Evolutionary conservation across 2,113 vertebrate species (phyloP), one percentile per base, ranked within the genome.

Genomic region (Uria aalge): DNA sequence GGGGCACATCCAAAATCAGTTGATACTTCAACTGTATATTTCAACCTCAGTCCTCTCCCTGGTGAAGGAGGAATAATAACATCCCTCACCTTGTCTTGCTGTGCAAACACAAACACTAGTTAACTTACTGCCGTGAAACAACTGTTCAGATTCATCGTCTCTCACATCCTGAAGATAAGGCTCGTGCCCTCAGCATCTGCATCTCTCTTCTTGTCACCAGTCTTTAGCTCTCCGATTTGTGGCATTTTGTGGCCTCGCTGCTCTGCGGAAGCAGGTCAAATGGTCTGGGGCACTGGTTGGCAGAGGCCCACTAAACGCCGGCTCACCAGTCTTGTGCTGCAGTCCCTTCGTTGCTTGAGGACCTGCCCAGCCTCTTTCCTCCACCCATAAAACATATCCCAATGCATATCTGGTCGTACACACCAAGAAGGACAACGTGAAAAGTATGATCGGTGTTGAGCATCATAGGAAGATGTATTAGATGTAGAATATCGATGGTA

Each of bases 401-500:
- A 15, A 4, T 6, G 24, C 4, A 1, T 16, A 34, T 0, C 0
- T 15, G 22, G 10, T 38, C 3, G 1, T 29, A 52, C 15, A 47
- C 2, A 2, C 56, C 4, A 26, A 60, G 30, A 56, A 20, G 55
- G 17, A 76, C n/a, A 32, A 47, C 9, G 38, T 43, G 34, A 40
- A 11, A 89, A 62, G 14, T 59, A 6, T 53, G 15, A 29, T 81
- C 29, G 8, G 38, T 17, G 38, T 24, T 81, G 29, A 87, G 14
- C 32, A 24, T 40, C 53, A 15, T 2, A 50, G 63, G 57, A 59
- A 45, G 68, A 59, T 45, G 11, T 55, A 73, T 71, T 87, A 52
- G 40, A 36, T 43, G 27, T 30, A 53, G 41, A 57, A 22, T 86
- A 48, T 7, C 27, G 32, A 72, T 13, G 26, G 27, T 8, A 40